Base-by-base conservation (phyloP, 2,888 invertebrate species). In the Caenorhabditis angaria region DNA sequence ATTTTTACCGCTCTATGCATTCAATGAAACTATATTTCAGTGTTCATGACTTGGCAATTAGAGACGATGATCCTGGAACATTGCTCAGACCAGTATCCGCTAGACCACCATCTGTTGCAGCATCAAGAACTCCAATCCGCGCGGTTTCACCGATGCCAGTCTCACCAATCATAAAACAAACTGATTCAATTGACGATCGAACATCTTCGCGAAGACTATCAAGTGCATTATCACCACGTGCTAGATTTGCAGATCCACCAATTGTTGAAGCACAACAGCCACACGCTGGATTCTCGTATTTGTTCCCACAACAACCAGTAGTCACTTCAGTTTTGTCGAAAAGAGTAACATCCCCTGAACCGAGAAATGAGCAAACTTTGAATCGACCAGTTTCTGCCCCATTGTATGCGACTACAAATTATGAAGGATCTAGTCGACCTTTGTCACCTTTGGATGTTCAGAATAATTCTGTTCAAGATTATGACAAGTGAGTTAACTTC, bases 241-340 rank as follows among this genome's bases (percentile, higher is more conserved):
- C 82, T 2, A 70, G 80, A 2, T 82, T 82, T 65, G 80, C 80
- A 4, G 82, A 82, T 53, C 82, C 82, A 1, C 80, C 82, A 8
- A 79, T 65, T 35, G 73, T 77, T 12, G 79, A 80, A 53, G 77
- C 80, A 1, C 82, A 77, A 60, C 72, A 72, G 1, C 81, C 83
- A 2, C 83, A 83, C 58, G 83, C 76, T 2, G 84, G 84, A 2
- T 84, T 84, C 70, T 81, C 81, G 28, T 84, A 84, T 60, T 71
- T 84, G 22, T 84, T 84, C 74, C 84, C 84, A 8, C 70, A 74
- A 28, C 77, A 78, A 35, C 84, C 84, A n/a, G 77, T 83, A 8
- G 73, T 83, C 8, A 71, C 78, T 14, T 74, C 72, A 25, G 76
- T 82, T 8, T 72, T 75, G 24, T 64, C 75, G 20, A 81, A 82